These are phyloP conservation scores for Drosophila planitibia DNA, from an alignment of 2,888 invertebrate species.

Conservation along the genomic window DNA sequence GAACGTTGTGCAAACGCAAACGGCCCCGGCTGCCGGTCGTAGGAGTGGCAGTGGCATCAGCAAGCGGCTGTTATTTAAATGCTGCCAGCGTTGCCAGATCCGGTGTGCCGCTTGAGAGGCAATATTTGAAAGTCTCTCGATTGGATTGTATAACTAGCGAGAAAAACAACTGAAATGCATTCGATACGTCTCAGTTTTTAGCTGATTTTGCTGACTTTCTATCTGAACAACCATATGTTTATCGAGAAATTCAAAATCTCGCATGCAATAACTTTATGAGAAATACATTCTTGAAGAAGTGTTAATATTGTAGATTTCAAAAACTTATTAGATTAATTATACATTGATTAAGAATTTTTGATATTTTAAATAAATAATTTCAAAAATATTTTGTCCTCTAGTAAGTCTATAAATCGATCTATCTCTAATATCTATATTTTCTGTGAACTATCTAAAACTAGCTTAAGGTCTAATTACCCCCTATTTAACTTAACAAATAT, in stretches of 20 bases:
- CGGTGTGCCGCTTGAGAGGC: conserved; percentile 13
- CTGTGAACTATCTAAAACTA: too few relatives aligned
- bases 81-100: conserved; percentile 58
- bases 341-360: neutral
- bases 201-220: conserved; percentile 22
- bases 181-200: conserved; percentile 23
- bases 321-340: neutral
- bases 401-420: neutral
- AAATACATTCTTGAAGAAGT: neutral
- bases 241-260: neutral
- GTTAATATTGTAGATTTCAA: neutral
- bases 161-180: conserved; percentile 24
- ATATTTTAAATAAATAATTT: too few relatives aligned
- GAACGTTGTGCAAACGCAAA: conserved; percentile 71
- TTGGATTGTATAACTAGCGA: conserved; percentile 41
- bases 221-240: neutral
- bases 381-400: neutral
- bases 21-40: conserved; percentile 58
- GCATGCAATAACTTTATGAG: neutral
- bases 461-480: neutral
- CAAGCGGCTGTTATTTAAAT: conserved; percentile 67
- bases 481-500: neutral
- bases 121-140: conserved; percentile 54
- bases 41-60: conserved; percentile 64
- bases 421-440: neutral